Percentiles rank a stretch among this genome's conserved stretches.
These are phyloP conservation scores for Marmota monax DNA, from an alignment of 2,113 vertebrate genomes.

Conservation along the genomic window DNA sequence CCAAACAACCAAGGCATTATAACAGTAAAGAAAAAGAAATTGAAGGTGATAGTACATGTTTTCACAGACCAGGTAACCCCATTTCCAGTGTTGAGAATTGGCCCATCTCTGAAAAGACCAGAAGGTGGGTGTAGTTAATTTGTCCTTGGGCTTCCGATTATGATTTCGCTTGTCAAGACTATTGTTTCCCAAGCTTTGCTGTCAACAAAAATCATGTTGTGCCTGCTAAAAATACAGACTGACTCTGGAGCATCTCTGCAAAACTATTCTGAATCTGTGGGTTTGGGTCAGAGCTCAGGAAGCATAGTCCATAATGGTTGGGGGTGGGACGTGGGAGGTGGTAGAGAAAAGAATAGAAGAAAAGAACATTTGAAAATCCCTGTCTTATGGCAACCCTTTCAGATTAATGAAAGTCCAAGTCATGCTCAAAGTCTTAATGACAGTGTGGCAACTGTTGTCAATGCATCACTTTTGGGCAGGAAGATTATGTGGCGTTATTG, in stretches of 20 bases:
- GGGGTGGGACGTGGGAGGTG: background rate
- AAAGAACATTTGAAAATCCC: background rate
- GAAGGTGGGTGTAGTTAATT: background rate
- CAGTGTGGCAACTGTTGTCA: background rate
- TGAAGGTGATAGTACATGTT: background rate
- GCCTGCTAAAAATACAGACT: background rate
- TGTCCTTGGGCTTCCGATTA: background rate
- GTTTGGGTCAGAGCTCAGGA: background rate
- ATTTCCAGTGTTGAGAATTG: background rate
- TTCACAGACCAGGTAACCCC: background rate
- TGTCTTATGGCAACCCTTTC: background rate
- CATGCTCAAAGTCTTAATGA: background rate
- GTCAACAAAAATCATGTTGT: background rate
- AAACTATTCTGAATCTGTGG: background rate
- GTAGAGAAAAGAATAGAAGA: background rate
- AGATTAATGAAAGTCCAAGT: background rate
- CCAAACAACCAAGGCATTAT: background rate
- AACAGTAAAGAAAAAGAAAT: background rate
- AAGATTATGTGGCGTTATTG: background rate
- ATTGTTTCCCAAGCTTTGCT: background rate
- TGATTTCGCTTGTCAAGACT: background rate
- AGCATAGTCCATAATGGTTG: background rate
- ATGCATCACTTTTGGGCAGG: background rate
- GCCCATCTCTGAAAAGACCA: background rate
- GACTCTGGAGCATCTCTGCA: background rate